Percentiles rank a stretch among this genome's conserved stretches.
Conservation (phyloP, 2,797 vertebrate genomes). For the Esox masquinongy region DNA sequence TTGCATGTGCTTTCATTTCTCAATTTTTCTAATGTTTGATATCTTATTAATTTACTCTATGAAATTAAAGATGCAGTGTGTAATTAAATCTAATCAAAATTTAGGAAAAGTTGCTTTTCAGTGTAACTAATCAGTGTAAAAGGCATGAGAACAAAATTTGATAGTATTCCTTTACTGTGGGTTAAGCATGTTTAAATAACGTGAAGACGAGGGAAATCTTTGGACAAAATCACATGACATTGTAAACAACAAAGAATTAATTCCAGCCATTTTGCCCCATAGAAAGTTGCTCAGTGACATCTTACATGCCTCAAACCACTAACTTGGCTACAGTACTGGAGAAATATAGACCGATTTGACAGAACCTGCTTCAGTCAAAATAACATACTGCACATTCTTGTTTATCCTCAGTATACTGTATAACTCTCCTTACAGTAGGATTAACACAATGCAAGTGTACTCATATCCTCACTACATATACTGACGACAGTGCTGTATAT, state of each 20-base stretch:
- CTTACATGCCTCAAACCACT: neutral
- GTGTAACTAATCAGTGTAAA: constrained; percentile 31
- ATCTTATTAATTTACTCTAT: constrained; percentile 13
- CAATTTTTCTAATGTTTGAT: constrained; percentile 9
- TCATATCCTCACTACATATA: constrained; percentile 4
- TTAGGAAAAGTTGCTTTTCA: constrained; percentile 25
- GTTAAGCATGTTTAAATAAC: constrained; percentile 16
- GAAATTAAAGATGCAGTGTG: constrained; percentile 26
- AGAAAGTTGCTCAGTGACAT: neutral
- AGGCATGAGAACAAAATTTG: constrained; percentile 25
- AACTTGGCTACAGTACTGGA: neutral
- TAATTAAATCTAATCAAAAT: constrained; percentile 5
- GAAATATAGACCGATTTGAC: neutral
- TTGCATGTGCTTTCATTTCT: constrained; percentile 17
- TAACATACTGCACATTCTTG: neutral
- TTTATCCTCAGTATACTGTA: neutral
- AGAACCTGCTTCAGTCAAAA: neutral
- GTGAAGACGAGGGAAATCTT: neutral
- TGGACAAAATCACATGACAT: neutral
- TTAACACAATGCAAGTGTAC: neutral
- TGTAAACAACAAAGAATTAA: constrained; percentile 8
- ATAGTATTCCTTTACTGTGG: constrained; percentile 22
- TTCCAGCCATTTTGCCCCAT: neutral
- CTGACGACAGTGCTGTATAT: constrained; percentile 9
- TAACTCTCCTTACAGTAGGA: neutral